Conservation (phyloP, 1,140 invertebrate species). For the Amyelois transitella region DNA sequence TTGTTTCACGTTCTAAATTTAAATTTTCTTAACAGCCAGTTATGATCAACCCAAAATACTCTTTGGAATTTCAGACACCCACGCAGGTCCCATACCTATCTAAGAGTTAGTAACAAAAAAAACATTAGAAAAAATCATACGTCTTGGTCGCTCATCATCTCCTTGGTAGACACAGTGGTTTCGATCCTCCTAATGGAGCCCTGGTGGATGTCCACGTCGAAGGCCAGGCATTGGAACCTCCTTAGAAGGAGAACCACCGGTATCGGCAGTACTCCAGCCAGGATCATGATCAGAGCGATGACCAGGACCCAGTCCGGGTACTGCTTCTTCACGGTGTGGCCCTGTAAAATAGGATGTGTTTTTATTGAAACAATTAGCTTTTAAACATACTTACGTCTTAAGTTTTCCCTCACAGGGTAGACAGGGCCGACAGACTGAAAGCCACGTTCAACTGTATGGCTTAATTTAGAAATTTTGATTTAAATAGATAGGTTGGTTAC, state of each 20-base stretch:
- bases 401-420: no score
- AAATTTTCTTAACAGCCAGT: not conserved
- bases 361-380: no score
- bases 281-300: constrained; percentile 84
- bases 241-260: constrained; percentile 87
- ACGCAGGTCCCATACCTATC: not conserved
- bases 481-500: no score
- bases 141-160: constrained; percentile 92
- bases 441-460: no score
- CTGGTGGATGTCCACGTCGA: constrained; percentile 90
- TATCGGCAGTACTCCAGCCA: constrained; percentile 88
- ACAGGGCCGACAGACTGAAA: no score
- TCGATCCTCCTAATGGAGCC: constrained; percentile 91
- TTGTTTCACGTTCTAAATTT: no score
- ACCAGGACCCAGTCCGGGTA: constrained; percentile 92
- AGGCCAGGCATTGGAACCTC: constrained; percentile 87
- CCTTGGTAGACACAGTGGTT: constrained; percentile 92
- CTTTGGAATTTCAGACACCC: not conserved
- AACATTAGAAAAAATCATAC: constrained; percentile 77
- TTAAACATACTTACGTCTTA: no score
- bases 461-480: no score
- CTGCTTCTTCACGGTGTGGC: constrained; percentile 77
- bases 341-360: constrained; percentile 79
- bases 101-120: no score
- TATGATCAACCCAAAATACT: no score